Conservation (phyloP, 2,797 vertebrate species). For the Apogon talboti region DNA sequence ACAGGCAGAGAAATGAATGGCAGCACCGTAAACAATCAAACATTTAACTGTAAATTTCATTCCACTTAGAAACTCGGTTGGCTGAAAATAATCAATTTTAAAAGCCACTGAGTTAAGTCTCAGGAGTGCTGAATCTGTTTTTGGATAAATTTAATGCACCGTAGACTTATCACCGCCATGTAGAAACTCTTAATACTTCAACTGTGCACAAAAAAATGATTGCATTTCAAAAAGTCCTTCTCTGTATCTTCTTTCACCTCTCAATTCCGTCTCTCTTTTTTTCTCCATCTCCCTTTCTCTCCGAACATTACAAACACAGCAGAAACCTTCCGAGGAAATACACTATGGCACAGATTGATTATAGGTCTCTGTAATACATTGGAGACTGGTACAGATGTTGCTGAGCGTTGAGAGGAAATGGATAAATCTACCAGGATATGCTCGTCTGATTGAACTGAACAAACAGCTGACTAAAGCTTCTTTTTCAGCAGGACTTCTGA, state of each 20-base stretch:
- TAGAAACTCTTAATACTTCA: conserved; percentile 52
- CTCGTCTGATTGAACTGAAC: conserved; percentile 58
- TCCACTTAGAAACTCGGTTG: conserved; percentile 66
- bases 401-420: conserved; percentile 51
- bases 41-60: conserved; percentile 71
- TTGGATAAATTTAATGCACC: conserved; percentile 47
- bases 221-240: conserved; percentile 48
- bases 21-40: conserved; percentile 68
- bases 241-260: conserved; percentile 38
- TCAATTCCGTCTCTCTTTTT: conserved; percentile 39
- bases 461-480: conserved; percentile 67
- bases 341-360: conserved; percentile 71
- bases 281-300: conserved; percentile 10
- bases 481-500: conserved; percentile 27
- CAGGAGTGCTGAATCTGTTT: conserved; percentile 48
- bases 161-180: conserved; percentile 41
- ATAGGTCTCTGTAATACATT: conserved; percentile 60
- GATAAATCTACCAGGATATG: conserved; percentile 49
- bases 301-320: conserved; percentile 45
- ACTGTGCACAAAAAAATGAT: conserved; percentile 45
- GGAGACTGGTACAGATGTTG: conserved; percentile 55
- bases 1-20: conserved; percentile 57
- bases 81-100: conserved; percentile 67
- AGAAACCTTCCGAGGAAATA: conserved; percentile 55
- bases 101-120: conserved; percentile 54